Evolutionary conservation across 2,888 invertebrate genomes (phyloP), one percentile per base, ranked within the genome.

Genomic region (Nineta flava): DNA sequence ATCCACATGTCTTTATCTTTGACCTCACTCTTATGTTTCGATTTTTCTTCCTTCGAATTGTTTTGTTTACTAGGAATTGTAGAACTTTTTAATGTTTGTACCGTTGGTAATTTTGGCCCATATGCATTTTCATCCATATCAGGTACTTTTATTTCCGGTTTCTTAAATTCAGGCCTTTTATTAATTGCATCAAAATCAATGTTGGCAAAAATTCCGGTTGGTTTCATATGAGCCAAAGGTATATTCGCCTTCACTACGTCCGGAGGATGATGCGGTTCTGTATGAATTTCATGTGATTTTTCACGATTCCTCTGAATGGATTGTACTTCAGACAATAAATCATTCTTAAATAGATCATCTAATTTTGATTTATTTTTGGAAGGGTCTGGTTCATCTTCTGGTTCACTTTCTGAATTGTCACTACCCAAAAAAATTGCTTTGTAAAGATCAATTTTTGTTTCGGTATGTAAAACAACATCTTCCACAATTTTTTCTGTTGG

Each of bases 341-440:
- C 32, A 12, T 12, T 12, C 43, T 12, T 49, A 17, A 41, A 55
- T 6, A 26, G 26, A 15, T 65, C 65, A n/a, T 62, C 54, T 48
- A 64, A 66, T 52, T 63, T 62, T 32, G 47, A 38, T 38, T 38
- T 38, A 38, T 38, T 38, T 38, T 38, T 38, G 5, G n/a, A 5
- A 4, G n/a, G 7, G 3, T n/a, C 15, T 4, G n/a, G 4, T 38
- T 38, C 38, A 4, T 38, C n/a, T 2, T 38, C 38, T 15, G n/a
- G n/a, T 38, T 38, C 38, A 12, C 7, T 38, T 38, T 38, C 76
- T 74, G 57, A 83, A 86, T n/a, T n/a, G 59, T 83, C 84, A 52
- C 87, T 86, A 58, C 83, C 83, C 21, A 86, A 73, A 62, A 95
- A 95, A 58, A 95, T 88, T 0, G 90, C 83, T 65, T 87, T 88